A percentile compares a stretch with the other conserved stretches of the same genome.
These are phyloP conservation scores for Temnothorax curvispinosus DNA, from an alignment of 1,140 invertebrate species.

Conservation along the genomic window DNA sequence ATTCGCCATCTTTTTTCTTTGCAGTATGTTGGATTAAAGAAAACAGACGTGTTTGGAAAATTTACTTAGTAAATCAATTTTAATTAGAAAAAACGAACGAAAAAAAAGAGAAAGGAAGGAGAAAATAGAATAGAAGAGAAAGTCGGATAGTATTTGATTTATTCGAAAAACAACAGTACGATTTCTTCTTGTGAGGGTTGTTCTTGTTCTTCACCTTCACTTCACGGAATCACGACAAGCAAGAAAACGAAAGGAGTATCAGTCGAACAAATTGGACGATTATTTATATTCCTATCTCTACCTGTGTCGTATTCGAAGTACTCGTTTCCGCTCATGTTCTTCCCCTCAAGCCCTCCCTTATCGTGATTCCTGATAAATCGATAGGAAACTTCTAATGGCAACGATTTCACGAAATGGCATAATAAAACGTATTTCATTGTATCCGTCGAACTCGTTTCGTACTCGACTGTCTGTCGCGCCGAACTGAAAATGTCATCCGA, in stretches of 20 bases:
- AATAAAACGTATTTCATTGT: constrained; percentile 77
- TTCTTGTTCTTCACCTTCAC: constrained; percentile 20
- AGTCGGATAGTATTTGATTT: constrained; percentile 15
- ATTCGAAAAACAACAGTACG: background rate
- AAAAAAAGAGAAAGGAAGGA: background rate
- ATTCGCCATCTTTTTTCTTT: background rate
- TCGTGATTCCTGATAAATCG: constrained; percentile 72
- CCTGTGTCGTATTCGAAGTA: constrained; percentile 15
- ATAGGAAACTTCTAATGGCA: constrained; percentile 71
- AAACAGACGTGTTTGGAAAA: background rate
- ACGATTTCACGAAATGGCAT: constrained; percentile 77
- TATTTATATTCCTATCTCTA: constrained; percentile 76
- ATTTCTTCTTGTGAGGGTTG: constrained; percentile 5
- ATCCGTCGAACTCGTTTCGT: constrained; percentile 22
- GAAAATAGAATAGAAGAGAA: background rate
- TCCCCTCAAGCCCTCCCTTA: background rate
- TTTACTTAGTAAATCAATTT: constrained; percentile 12
- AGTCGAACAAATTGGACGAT: constrained; percentile 79
- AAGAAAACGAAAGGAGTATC: constrained; percentile 63
- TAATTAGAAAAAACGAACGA: background rate
- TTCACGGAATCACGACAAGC: constrained; percentile 2
- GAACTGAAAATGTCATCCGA: constrained; percentile 28
- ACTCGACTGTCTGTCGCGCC: constrained; percentile 11
- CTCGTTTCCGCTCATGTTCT: constrained; percentile 17
- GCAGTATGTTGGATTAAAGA: background rate